Evolutionary conservation across 2,888 invertebrate genomes (phyloP).

Genomic region (Athripsodes cinereus): DNA sequence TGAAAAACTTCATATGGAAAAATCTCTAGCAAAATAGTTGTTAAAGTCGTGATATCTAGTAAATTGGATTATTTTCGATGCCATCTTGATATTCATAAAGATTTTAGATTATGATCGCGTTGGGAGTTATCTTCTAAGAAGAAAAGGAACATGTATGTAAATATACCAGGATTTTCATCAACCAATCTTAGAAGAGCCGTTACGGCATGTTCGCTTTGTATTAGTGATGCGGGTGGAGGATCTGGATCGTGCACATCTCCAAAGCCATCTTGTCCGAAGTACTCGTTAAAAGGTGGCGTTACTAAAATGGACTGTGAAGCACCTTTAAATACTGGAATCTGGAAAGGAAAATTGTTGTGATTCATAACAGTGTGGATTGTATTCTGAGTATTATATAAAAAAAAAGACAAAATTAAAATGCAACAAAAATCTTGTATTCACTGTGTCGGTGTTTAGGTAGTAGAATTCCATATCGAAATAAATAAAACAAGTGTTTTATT

Average conservation of each 20-base stretch:
- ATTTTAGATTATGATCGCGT: too few species aligned
- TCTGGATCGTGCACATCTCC: slow-evolving; percentile 53
- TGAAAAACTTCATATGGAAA: too few species aligned
- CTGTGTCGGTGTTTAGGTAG: too few species aligned
- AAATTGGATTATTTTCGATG: too few species aligned
- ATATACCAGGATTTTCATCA: slow-evolving; percentile 46
- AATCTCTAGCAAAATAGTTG: too few species aligned
- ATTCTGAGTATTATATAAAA: neutral
- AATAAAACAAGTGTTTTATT: too few species aligned
- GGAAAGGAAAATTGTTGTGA: slow-evolving; percentile 1
- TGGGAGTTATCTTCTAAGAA: too few species aligned
- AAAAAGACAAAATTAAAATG: too few species aligned
- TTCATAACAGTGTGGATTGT: neutral
- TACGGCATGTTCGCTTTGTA: slow-evolving; percentile 53
- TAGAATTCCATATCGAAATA: too few species aligned
- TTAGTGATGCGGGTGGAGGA: slow-evolving; percentile 39
- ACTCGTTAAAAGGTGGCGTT: slow-evolving; percentile 34
- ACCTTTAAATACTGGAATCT: slow-evolving; percentile 70
- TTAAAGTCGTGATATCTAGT: too few species aligned
- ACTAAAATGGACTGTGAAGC: slow-evolving; percentile 45
- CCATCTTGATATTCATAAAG: too few species aligned
- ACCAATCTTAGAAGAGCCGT: slow-evolving; percentile 55
- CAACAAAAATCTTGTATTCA: too few species aligned
- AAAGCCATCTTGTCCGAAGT: slow-evolving; percentile 65
- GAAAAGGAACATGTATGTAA: neutral